These are phyloP conservation scores for Scylla paramamosain DNA, from an alignment of 1,140 invertebrate genomes.

Conservation along the genomic window DNA sequence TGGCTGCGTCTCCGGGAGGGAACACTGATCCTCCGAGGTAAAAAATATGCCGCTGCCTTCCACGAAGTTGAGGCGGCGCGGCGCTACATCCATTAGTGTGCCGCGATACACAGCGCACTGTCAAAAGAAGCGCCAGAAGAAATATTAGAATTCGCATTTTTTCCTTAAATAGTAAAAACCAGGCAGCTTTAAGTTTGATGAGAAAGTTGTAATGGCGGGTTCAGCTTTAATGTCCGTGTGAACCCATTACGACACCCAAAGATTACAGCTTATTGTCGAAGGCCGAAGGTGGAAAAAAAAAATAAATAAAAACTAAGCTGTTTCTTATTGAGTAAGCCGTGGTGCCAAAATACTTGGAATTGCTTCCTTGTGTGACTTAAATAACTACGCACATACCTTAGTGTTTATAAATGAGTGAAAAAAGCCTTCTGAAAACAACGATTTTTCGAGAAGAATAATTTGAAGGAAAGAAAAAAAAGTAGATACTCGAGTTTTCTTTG, in stretches of 20 bases:
- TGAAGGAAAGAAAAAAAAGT: background rate
- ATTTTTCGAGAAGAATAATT: background rate
- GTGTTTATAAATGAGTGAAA: background rate
- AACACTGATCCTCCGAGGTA: background rate
- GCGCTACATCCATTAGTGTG: background rate
- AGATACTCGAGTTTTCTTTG: too few relatives aligned
- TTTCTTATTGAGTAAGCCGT: background rate
- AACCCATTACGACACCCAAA: background rate
- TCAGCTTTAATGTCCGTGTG: background rate
- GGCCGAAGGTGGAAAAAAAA: background rate
- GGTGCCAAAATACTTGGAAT: background rate
- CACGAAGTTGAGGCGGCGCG: background rate
- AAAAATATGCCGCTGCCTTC: background rate
- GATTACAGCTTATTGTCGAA: conserved; percentile 22
- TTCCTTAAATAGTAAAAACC: background rate
- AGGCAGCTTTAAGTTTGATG: conserved; percentile 10
- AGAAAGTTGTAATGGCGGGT: background rate
- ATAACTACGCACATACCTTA: background rate
- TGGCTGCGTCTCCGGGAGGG: background rate
- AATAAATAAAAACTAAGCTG: background rate
- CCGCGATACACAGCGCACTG: background rate
- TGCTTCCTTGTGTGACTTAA: background rate
- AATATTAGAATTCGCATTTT: background rate
- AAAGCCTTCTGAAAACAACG: background rate
- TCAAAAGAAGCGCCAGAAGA: background rate